Percentiles rank a stretch among this genome's conserved stretches.
These are phyloP conservation scores for Rhinella marina DNA, from an alignment of 2,797 vertebrate genomes.

Conservation along the genomic window DNA sequence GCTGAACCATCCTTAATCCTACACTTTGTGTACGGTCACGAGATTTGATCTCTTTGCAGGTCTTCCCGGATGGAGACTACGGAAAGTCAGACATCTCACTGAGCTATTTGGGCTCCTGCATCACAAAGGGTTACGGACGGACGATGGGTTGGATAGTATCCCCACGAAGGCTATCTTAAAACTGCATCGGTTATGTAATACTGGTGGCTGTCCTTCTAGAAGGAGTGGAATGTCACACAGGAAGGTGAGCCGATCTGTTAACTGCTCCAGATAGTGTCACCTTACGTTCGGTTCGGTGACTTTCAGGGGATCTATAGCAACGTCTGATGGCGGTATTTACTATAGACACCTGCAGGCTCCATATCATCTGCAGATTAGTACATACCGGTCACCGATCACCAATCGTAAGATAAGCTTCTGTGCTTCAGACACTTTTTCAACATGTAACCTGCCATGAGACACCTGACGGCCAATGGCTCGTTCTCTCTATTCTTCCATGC, in stretches of 20 bases:
- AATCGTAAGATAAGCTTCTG: not conserved
- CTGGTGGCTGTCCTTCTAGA: not conserved
- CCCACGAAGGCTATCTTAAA: not conserved
- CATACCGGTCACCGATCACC: not conserved
- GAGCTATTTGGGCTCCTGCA: not conserved
- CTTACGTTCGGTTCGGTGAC: slow-evolving; percentile 10
- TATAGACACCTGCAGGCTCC: not conserved
- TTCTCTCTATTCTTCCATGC: no score
- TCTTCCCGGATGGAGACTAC: no score
- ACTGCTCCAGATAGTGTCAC: slow-evolving; percentile 34
- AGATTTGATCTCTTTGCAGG: no score
- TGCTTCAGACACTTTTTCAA: not conserved
- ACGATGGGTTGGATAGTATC: not conserved
- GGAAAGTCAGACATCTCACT: not conserved
- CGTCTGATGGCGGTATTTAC: not conserved
- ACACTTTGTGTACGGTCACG: no score
- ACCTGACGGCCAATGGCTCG: no score
- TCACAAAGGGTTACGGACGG: not conserved
- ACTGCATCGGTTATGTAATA: not conserved
- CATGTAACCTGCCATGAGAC: not conserved
- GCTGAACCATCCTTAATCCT: no score
- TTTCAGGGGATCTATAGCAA: not conserved
- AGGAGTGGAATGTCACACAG: slow-evolving; percentile 34
- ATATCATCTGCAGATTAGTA: not conserved
- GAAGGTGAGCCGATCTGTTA: slow-evolving; percentile 22